Percentiles rank a stretch among this genome's conserved stretches.
These are phyloP conservation scores for Erannis defoliaria DNA, from an alignment of 2,888 invertebrate genomes.

Conservation along the genomic window DNA sequence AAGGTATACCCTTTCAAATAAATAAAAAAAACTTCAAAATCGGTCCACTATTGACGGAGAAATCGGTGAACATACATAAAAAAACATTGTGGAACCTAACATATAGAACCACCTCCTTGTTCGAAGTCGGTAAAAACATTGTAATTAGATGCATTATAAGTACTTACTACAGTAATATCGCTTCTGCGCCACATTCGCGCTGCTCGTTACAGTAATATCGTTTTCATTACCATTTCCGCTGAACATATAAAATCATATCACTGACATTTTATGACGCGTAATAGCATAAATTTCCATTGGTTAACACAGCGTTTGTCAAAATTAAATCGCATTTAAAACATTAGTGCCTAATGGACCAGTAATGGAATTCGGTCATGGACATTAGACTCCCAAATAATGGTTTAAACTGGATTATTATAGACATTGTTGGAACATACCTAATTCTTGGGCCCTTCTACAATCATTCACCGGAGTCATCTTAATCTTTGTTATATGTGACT, in stretches of 20 bases:
- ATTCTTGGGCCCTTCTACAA: not conserved
- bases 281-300: conserved; percentile 16
- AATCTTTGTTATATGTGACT: too few species aligned
- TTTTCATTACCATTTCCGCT: conserved; percentile 1
- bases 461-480: too few species aligned
- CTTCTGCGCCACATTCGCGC: too few species aligned
- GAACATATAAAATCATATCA: conserved; percentile 6
- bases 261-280: conserved; percentile 2
- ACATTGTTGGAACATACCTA: conserved; percentile 1
- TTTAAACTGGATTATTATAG: conserved; percentile 9
- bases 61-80: too few species aligned
- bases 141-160: not conserved
- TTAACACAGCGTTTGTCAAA: conserved; percentile 3
- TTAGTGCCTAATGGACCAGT: conserved; percentile 19
- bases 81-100: too few species aligned
- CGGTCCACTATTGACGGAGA: too few species aligned
- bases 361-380: conserved; percentile 13
- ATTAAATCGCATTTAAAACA: conserved; percentile 22
- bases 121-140: too few species aligned
- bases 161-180: not conserved
- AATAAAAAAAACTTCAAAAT: too few species aligned
- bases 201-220: not conserved
- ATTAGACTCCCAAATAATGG: conserved; percentile 9
- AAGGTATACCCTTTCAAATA: too few species aligned
- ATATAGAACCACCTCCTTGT: too few species aligned